Base-by-base conservation (phyloP, 2,797 vertebrate genomes). In the Coreius guichenoti region DNA sequence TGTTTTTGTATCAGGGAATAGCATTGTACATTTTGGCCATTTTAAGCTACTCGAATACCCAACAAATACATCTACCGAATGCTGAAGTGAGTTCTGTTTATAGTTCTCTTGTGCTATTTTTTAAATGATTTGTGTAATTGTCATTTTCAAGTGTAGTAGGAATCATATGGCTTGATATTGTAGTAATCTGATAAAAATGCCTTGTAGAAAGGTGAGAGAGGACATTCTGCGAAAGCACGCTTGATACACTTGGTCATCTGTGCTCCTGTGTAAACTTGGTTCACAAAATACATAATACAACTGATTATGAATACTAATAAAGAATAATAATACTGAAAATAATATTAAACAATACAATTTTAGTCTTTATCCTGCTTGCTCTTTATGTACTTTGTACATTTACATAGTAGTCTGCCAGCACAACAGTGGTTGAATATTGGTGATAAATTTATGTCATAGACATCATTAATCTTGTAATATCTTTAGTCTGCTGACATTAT, bases 181-280 rank as follows among this genome's bases (percentile, higher is more conserved):
- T 29, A 31, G 70, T 17, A 73, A 29, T 68, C 45, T 47, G 58
- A 16, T 3, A 7, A 63, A 63, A 26, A 26, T 3, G 14, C 26
- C 6, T 31, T 36, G 17, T 68, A 26, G 43, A 21, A 26, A 79
- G n/a, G 11, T 31, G 12, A 67, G 12, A 67, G 19, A 33, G 58
- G 36, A 47, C 58, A 47, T 65, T 43, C 39, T 21, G 13, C 8
- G 23, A 69, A 81, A 72, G 51, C 69, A 11, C 0, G 6, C n/a
- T 70, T 19, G 33, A 81, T 81, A 23, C 80, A 56, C 17, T 70
- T 39, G 67, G 31, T 8, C 63, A 81, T 54, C 21, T 69, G 63
- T 26, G 31, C 49, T 54, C n/a, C 67, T 12, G 56, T n/a, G 56
- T n/a, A 58, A 23, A 13, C 23, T 5, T 58, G 56, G 56, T 58